Conservation (phyloP, 2,113 vertebrate species). For the Centrocercus urophasianus region DNA sequence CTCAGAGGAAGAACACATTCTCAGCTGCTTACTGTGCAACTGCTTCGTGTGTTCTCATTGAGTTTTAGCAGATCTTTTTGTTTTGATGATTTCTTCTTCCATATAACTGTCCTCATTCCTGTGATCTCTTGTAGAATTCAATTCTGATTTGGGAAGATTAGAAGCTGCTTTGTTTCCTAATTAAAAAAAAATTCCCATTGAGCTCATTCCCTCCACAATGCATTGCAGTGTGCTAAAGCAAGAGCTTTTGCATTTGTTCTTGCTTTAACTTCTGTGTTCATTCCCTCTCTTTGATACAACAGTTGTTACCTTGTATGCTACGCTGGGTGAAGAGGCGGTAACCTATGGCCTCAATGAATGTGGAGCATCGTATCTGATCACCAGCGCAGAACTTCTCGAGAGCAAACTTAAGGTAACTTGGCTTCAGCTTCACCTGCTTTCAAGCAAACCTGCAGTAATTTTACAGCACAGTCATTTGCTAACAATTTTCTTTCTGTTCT, state of each 20-base stretch:
- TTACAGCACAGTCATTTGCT: not conserved
- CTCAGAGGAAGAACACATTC: not conserved
- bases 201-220: not conserved
- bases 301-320: constrained; percentile 97
- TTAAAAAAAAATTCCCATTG: not conserved
- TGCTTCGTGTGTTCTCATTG: not conserved
- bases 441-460: not conserved
- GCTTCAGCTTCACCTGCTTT: not conserved
- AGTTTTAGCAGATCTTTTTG: not conserved
- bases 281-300: not conserved
- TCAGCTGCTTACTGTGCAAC: not conserved
- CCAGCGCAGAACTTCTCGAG: constrained; percentile 91
- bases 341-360: constrained; percentile 93
- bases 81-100: not conserved
- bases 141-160: not conserved
- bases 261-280: not conserved
- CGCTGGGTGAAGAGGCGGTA: constrained; percentile 93
- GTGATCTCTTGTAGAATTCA: not conserved
- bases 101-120: not conserved
- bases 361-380: constrained; percentile 90
- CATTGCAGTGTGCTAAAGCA: not conserved
- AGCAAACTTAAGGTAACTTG: constrained; percentile 90
- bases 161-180: not conserved
- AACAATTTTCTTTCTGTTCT: constrained; percentile 20
- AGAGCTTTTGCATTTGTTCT: not conserved